Base-by-base conservation (phyloP, 2,113 vertebrate species). In the Recurvirostra avosetta region DNA sequence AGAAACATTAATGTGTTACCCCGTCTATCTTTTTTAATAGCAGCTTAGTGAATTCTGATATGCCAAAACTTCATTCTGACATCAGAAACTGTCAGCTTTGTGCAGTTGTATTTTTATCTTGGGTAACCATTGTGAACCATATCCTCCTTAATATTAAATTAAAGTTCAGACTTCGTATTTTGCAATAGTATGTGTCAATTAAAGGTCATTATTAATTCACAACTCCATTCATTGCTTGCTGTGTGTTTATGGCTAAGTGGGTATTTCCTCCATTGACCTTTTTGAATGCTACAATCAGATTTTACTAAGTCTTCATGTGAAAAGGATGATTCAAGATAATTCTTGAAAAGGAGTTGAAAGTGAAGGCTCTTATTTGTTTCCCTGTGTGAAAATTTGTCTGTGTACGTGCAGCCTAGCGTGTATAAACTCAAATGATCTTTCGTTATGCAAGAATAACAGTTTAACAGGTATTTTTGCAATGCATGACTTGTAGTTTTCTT, bases 321-420 rank as follows among this genome's bases (percentile, higher is more conserved):
- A 73, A 91, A 92, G 14, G 63, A 65, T 74, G 53, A 40, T 58
- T 91, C 12, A 32, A 52, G 16, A 55, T 53, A 77, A 62, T 94
- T 92, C 85, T 62, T 95, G 71, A 75, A 61, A 82, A 95, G 72
- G 76, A 86, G 27, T 27, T 88, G 78, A 90, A 93, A 91, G 91
- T 58, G 77, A 90, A 93, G 94, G 85, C 63, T 84, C 11, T 73
- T 20, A 19, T 6, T 92, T 92, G 72, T 92, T 90, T 65, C 15
- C 1, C 2, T 82, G 27, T 61, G 66, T 77, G 76, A 55, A 72
- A 21, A 78, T 72, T 36, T 90, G 86, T 86, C 63, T 91, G 65
- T 96, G 62, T 77, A 2, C 26, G 40, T 96, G 88, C 47, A 78
- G 53, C 77, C 75, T 55, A 45, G 26, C 70, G 78, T 92, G 71